Evolutionary conservation across 2,113 vertebrate genomes (phyloP).

Genomic region (Neopipo cinnamomea): DNA sequence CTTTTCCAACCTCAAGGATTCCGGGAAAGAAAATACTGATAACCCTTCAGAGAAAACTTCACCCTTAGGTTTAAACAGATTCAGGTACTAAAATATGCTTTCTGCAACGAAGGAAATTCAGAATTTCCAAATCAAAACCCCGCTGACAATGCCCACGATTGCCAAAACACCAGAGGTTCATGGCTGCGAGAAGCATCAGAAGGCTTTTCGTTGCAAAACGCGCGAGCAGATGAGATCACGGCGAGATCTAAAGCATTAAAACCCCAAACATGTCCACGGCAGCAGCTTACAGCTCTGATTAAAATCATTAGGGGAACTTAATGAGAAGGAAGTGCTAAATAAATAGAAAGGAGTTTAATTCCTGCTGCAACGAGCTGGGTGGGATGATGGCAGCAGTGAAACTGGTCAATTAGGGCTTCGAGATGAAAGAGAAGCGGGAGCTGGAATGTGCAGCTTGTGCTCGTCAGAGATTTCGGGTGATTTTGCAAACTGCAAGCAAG

Average conservation of each 20-base stretch:
- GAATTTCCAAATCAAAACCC: neutral
- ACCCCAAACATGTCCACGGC: neutral
- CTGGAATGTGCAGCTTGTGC: slow-evolving; percentile 44
- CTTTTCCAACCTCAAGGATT: neutral
- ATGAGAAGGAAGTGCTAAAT: neutral
- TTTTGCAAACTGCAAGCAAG: neutral
- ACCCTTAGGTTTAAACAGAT: neutral
- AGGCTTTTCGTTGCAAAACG: neutral
- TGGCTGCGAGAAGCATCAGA: neutral
- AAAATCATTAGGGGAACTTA: neutral
- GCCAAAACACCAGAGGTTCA: neutral
- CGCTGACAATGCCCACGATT: neutral
- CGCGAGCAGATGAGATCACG: neutral
- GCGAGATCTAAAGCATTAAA: neutral
- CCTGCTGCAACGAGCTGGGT: neutral
- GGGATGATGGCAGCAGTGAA: neutral
- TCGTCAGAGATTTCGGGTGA: neutral
- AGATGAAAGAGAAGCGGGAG: slow-evolving; percentile 31
- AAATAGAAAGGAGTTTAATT: neutral
- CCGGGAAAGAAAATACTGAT: neutral
- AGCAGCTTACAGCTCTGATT: neutral
- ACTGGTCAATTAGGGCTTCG: neutral
- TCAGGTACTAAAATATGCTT: neutral
- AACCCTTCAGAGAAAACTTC: too few species aligned
- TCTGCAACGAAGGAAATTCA: neutral